Conservation (phyloP, 2,113 vertebrate genomes). For the Muntiacus muntjak region DNA sequence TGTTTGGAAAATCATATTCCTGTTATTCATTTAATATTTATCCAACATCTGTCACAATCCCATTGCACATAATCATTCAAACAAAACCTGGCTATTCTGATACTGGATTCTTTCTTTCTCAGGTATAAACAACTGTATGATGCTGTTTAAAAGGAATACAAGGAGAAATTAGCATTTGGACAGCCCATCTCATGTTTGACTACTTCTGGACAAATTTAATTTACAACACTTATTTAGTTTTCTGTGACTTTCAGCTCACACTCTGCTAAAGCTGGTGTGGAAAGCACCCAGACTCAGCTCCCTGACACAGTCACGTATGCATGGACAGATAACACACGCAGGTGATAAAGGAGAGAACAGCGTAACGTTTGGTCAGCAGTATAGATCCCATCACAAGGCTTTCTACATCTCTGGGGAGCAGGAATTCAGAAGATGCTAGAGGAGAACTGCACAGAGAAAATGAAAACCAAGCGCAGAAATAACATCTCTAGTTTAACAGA, state of each 20-base stretch:
- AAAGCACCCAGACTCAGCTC: background rate
- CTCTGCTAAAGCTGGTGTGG: background rate
- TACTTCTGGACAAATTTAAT: background rate
- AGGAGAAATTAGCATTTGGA: background rate
- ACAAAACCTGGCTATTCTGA: slow-evolving; percentile 7
- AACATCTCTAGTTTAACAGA: background rate
- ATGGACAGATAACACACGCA: background rate
- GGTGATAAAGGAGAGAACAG: background rate
- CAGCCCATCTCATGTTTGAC: background rate
- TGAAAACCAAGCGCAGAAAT: background rate
- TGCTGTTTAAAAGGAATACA: background rate
- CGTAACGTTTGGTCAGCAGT: background rate
- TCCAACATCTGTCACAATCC: background rate
- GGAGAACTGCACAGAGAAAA: background rate
- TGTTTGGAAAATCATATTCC: slow-evolving; percentile 35
- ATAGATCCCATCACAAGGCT: background rate
- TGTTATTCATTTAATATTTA: slow-evolving; percentile 43
- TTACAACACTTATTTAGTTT: background rate
- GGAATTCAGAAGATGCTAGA: background rate
- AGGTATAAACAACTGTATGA: background rate
- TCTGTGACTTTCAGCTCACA: background rate
- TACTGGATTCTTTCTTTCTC: background rate
- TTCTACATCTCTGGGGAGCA: background rate
- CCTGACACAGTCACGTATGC: background rate
- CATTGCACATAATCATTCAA: background rate